Evolutionary conservation across 2,113 vertebrate genomes (phyloP), one percentile per base, ranked within the genome.

Genomic region (Felis chaus): DNA sequence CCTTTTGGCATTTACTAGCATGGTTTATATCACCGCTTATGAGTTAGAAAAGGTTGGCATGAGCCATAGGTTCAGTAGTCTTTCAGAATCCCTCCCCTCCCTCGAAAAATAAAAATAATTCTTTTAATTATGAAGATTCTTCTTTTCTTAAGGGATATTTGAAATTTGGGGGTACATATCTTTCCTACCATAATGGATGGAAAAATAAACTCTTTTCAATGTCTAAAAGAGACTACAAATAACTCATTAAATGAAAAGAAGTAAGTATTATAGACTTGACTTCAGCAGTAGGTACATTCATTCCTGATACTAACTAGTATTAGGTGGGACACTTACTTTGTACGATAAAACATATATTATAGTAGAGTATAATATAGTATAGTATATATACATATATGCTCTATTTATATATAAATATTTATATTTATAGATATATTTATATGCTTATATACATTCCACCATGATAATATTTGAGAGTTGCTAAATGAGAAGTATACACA

Each of bases 141-240:
- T 83, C 79, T 39, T 68, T 82, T 63, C 41, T 50, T 48, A 33
- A 94, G 39, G 14, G 76, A 85, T 90, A 90, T 86, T 93, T 94
- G 48, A 65, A 91, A 80, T 41, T 48, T 80, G 61, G 89, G 73
- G 31, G 31, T 73, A 61, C 13, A 50, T 90, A 53, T 81, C 27
- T n/a, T 89, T 81, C 33, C 36, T 83, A 83, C 3, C 71, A 76
- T 29, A 63, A 36, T 39, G 39, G 61, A 10, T 19, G 84, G 45
- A 74, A 81, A 95, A 86, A 53, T 50, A 74, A 95, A 79, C 7
- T 45, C 13, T 92, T 88, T 76, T 84, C 63, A 89, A 36, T 81
- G 57, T 61, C 36, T 85, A 89, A 81, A 78, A 61, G 25, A 74
- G 3, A 79, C 57, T 61, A 69, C 78, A 41, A 94, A 78, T 69